These are phyloP conservation scores for Gouania willdenowi DNA, from an alignment of 2,797 vertebrate species.

Conservation along the genomic window DNA sequence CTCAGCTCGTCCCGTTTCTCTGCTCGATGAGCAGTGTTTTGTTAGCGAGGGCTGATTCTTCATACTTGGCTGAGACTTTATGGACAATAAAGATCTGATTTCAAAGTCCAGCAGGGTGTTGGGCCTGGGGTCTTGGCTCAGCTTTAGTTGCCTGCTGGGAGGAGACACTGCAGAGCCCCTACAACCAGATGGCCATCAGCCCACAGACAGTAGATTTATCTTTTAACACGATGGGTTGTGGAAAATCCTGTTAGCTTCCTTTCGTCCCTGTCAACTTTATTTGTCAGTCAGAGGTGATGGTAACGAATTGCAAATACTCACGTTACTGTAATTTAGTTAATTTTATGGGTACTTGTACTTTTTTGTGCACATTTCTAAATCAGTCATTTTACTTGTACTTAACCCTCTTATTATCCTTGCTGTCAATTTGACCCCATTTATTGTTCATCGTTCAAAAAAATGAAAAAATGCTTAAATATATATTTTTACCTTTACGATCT, in stretches of 20 bases:
- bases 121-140: constrained; percentile 80
- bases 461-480: too few relatives aligned
- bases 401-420: too few relatives aligned
- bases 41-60: constrained; percentile 80
- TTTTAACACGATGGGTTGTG: constrained; percentile 33
- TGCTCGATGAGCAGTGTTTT: constrained; percentile 72
- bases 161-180: constrained; percentile 63
- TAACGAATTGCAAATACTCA: too few relatives aligned
- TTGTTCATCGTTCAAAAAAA: too few relatives aligned
- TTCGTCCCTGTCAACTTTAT: too few relatives aligned
- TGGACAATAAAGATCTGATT: constrained; percentile 86
- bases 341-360: too few relatives aligned
- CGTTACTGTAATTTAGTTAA: too few relatives aligned
- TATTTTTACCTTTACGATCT: too few relatives aligned
- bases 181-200: constrained; percentile 68
- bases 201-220: constrained; percentile 56
- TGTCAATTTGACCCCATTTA: too few relatives aligned
- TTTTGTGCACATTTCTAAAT: too few relatives aligned
- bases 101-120: constrained; percentile 86
- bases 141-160: constrained; percentile 70
- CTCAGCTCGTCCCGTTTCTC: constrained; percentile 42
- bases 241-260: constrained; percentile 11
- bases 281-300: too few relatives aligned
- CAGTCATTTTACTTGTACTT: too few relatives aligned
- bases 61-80: constrained; percentile 82